Percentiles rank a stretch among this genome's conserved stretches.
Evolutionary conservation across 2,797 vertebrate genomes (phyloP).

Genomic region (Cheirogaleus major): DNA sequence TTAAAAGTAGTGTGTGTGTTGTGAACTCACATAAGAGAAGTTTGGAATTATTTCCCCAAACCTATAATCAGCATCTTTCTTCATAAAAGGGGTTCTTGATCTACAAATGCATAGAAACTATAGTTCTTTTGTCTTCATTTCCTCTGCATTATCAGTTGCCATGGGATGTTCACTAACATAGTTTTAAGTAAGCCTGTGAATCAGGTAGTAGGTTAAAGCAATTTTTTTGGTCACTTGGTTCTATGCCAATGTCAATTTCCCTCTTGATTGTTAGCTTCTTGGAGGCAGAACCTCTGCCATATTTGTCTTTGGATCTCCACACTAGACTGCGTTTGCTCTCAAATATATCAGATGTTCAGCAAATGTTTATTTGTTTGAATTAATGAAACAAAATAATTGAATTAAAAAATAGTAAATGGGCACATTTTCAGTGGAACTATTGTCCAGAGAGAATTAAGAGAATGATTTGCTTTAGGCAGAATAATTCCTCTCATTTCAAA

Average conservation of each 20-base stretch:
- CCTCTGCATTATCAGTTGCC: not conserved
- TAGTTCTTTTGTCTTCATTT: not conserved
- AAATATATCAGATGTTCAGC: not conserved
- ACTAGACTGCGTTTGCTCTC: not conserved
- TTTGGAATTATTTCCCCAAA: not conserved
- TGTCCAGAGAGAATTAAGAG: slow-evolving; percentile 11
- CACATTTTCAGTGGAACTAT: not conserved
- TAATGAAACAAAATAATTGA: not conserved
- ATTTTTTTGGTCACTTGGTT: not conserved
- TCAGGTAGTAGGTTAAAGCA: not conserved
- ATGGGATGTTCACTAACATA: not conserved
- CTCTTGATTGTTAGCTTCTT: not conserved
- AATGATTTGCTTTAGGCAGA: slow-evolving; percentile 19
- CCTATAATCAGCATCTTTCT: not conserved
- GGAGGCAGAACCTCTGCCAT: not conserved
- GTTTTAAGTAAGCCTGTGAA: not conserved
- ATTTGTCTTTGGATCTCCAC: not conserved
- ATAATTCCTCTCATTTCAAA: not conserved
- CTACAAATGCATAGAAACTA: not conserved
- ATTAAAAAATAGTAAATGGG: not conserved
- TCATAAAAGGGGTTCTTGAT: slow-evolving; percentile 6
- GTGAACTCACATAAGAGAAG: not conserved
- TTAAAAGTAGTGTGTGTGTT: not conserved
- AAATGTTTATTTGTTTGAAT: not conserved
- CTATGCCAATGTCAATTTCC: not conserved